These are phyloP conservation scores for Dendrolimus kikuchii DNA, from an alignment of 1,140 invertebrate species.

Conservation along the genomic window DNA sequence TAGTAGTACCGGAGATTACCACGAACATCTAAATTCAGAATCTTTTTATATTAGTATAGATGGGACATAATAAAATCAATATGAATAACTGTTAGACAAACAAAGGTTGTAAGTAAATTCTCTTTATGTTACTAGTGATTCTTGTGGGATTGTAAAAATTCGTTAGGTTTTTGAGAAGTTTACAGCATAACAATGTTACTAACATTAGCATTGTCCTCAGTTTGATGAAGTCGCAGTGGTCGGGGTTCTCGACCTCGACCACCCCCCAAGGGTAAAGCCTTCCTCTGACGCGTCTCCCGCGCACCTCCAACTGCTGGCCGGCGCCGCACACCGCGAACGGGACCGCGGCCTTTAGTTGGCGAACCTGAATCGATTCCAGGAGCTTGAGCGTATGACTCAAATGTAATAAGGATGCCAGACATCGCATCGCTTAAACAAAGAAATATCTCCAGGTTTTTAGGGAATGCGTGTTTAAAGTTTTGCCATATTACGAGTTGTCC, in stretches of 20 bases:
- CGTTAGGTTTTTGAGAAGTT: not conserved
- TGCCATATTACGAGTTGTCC: no score
- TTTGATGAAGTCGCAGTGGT: conserved; percentile 99
- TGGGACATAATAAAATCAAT: no score
- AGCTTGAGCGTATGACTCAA: no score
- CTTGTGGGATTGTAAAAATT: no score
- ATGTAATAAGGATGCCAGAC: no score
- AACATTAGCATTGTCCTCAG: conserved; percentile 97
- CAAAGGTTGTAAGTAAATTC: not conserved
- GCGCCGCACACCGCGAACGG: conserved; percentile 99
- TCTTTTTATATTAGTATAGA: no score
- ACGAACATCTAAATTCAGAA: no score
- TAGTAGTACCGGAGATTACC: no score
- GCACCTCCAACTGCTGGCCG: conserved; percentile 88
- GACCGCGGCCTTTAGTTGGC: conserved; percentile 92
- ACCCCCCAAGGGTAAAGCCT: conserved; percentile 98
- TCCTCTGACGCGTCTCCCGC: conserved; percentile 91
- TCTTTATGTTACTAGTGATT: no score
- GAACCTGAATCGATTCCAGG: conserved; percentile 71
- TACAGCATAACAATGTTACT: conserved; percentile 26
- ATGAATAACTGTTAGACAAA: conserved; percentile 25
- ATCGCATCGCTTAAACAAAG: no score
- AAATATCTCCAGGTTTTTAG: no score
- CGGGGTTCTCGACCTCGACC: conserved; percentile 99
- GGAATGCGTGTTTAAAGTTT: no score